Evolutionary conservation across 2,888 invertebrate genomes (phyloP), one percentile per base, ranked within the genome.

Genomic region (Hirudinaria manillensis): DNA sequence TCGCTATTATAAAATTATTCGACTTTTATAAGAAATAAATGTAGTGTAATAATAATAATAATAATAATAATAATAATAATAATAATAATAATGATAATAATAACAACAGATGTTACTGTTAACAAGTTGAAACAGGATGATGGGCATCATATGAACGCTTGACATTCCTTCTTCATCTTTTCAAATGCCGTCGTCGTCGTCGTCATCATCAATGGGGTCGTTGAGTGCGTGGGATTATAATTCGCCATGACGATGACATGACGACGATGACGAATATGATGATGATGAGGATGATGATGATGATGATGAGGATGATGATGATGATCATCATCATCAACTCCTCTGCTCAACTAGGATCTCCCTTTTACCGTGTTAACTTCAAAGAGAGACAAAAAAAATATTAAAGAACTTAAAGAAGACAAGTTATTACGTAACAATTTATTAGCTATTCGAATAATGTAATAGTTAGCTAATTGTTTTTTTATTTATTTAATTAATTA

Each of bases 181-280:
- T n/a, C n/a, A n/a, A n/a, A n/a, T n/a, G n/a, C 61, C 61, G 13
- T 24, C 29, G n/a, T n/a, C 61, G 13, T 24, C 29, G 13, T 16
- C 24, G 61, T 10, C 29, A 29, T 61, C n/a, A 10, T 27, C n/a
- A n/a, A 24, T 13, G 27, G 56, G 56, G 27, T 27, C 24, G n/a
- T 1, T 61, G 29, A 4, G 29, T 61, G 61, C 61, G 10, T 24
- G 61, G 13, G 45, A 45, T 45, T 45, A 45, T 16, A 45, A 16
- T 45, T 45, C 45, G 16, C 45, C 45, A 27, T 61, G 61, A 61
- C 29, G 19, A 29, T 61, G 7, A 29, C n/a, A 74, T 27, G 67
- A 70, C 27, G 55, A 45, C 38, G 66, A 74, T 66, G 27, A 29
- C 27, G 51, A n/a, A 68, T 27, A 68, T 45, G 67, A 51, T 61